Evolutionary conservation across 2,888 invertebrate genomes (phyloP).

Genomic region (Netelia inedita): DNA sequence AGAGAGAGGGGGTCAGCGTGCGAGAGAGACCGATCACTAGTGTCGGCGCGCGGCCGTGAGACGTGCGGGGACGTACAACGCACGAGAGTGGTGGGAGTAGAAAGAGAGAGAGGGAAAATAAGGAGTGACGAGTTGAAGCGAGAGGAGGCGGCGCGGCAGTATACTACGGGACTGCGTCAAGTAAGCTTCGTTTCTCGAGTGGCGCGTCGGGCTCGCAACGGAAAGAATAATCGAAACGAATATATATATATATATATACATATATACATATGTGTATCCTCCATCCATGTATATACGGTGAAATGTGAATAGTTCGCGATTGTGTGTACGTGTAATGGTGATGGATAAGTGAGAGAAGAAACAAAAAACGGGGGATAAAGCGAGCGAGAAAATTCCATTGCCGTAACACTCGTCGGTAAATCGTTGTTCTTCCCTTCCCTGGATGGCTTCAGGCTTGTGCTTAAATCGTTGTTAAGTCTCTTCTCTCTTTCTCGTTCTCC

Average conservation of each 20-base stretch:
- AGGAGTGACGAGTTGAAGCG: constrained; percentile 31
- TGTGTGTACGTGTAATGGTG: constrained; percentile 26
- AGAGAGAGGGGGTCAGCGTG: constrained; percentile 37
- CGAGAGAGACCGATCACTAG: constrained; percentile 43
- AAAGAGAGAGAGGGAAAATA: constrained; percentile 36
- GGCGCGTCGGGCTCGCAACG: constrained; percentile 64
- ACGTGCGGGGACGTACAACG: constrained; percentile 9
- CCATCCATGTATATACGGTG: constrained; percentile 21
- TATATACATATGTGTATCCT: constrained; percentile 26
- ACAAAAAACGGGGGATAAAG: constrained; percentile 7
- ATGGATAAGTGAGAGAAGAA: constrained; percentile 32
- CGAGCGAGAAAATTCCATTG: constrained; percentile 10
- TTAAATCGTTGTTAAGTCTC: constrained; percentile 24
- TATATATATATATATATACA: constrained; percentile 27
- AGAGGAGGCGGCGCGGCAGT: constrained; percentile 65
- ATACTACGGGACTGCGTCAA: constrained; percentile 63
- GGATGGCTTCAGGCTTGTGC: neutral
- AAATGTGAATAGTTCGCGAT: constrained; percentile 29
- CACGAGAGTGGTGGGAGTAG: constrained; percentile 39
- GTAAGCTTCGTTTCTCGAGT: constrained; percentile 36
- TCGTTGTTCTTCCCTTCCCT: neutral
- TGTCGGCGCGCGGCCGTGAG: neutral
- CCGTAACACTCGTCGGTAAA: constrained; percentile 8
- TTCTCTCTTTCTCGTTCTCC: neutral
- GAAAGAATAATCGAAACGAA: constrained; percentile 40